phyloP scores from a whole-genome alignment of 2,797 vertebrate genomes.

The Tarsius wallacei region DNA sequence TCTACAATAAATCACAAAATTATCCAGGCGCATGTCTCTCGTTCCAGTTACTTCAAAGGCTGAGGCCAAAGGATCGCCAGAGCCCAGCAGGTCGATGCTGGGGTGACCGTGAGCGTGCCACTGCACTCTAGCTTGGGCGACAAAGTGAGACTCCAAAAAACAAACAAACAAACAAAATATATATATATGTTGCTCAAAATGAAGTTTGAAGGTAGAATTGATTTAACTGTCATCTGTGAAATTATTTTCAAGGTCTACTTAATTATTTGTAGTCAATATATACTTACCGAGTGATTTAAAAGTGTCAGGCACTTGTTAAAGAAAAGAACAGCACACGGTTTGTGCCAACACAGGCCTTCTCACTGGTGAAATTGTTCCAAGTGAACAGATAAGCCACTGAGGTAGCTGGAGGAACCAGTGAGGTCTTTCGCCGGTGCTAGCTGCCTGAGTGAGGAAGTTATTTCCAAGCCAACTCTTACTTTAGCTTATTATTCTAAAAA shows the following conservation, averaged over 20 bases:
- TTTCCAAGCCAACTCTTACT: background rate
- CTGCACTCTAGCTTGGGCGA: no score
- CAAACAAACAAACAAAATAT: no score
- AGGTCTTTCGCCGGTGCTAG: background rate
- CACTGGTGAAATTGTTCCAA: background rate
- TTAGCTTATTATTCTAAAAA: background rate
- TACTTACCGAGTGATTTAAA: background rate
- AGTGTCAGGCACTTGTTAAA: background rate
- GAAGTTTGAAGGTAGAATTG: constrained; percentile 23
- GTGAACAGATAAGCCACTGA: background rate
- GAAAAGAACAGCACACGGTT: background rate
- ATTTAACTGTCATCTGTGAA: background rate
- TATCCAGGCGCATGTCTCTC: no score
- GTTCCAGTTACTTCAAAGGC: no score
- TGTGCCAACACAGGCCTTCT: background rate
- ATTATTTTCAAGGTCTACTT: constrained; percentile 36
- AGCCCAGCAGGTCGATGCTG: no score
- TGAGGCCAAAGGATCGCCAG: no score
- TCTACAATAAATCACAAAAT: no score
- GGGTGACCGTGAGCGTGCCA: no score
- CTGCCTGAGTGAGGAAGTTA: background rate
- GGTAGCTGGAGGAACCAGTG: background rate
- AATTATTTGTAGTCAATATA: background rate
- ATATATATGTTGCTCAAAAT: background rate
- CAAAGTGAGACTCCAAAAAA: no score